Evolutionary conservation across 2,113 vertebrate species (phyloP), one percentile per base, ranked within the genome.

Genomic region (Tupaia chinensis): DNA sequence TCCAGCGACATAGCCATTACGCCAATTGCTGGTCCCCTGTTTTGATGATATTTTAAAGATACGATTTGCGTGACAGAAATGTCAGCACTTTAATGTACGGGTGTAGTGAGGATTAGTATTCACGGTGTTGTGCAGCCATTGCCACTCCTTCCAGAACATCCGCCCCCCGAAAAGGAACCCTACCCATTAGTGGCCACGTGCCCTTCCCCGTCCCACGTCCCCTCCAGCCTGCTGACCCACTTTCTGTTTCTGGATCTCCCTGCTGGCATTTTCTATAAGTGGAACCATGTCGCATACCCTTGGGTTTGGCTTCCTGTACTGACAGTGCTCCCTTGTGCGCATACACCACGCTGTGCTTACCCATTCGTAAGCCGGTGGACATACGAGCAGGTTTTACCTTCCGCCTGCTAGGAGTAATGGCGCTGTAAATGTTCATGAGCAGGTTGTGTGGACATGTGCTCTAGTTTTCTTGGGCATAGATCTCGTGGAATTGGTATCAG

Each of bases 141-240:
- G 29, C 58, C 12, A 12, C 17, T 66, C 44, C 58, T 65, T 85
- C 60, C 25, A 53, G 54, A 4, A 3, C 5, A 1, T 76, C 73
- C 10, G 5, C 34, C 8, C 27, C 25, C 76, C 14, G 0, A 1
- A 60, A 60, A 81, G 66, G 15, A 61, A 73, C 19, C 13, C 25
- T 63, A 1, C 72, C 32, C 53, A 7, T 23, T 8, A 61, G 19
- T 4, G 17, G 53, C 80, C 85, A 16, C 61, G 61, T 53, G 27
- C 9, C 3, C 0, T 69, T 32, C 22, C 23, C 11, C 29, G 12
- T 3, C 0, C 13, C 15, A 1, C 8, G 7, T 2, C n/a, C 73
- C 69, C 32, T n/a, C 63, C 60, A 92, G 4, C 77, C 27, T 27
- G 23, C 10, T 44, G 10, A 22, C 60, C 72, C 83, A 20, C 74